Conservation (phyloP, 2,797 vertebrate species). For the Pampus argenteus region DNA sequence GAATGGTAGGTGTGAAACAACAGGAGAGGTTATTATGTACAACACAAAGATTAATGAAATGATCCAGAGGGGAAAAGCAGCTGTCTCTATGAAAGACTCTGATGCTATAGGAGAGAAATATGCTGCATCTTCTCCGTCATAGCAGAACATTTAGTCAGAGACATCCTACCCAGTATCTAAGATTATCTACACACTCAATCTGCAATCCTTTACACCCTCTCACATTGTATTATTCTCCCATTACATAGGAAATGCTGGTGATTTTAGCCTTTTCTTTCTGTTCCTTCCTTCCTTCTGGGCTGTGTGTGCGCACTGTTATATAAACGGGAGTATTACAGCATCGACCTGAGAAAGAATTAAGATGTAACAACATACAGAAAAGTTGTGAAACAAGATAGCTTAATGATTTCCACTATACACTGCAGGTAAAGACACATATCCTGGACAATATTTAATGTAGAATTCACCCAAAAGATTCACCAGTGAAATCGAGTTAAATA, state of each 20-base stretch:
- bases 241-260: conserved; percentile 66
- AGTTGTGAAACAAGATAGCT: conserved; percentile 59
- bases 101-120: conserved; percentile 48
- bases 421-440: conserved; percentile 15
- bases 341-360: conserved; percentile 62
- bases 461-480: conserved; percentile 8
- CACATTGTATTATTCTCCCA: conserved; percentile 62
- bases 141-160: conserved; percentile 68
- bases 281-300: conserved; percentile 55
- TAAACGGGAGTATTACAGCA: conserved; percentile 46
- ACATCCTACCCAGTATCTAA: conserved; percentile 76
- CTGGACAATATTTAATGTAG: conserved; percentile 22
- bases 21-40: conserved; percentile 1
- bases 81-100: conserved; percentile 42
- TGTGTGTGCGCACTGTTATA: conserved; percentile 24
- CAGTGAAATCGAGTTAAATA: conserved; percentile 8
- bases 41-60: conserved; percentile 30
- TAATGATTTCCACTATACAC: conserved; percentile 53
- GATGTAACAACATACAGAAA: conserved; percentile 53
- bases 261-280: conserved; percentile 66
- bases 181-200: conserved; percentile 77
- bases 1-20: conserved; percentile 31
- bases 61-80: conserved; percentile 47
- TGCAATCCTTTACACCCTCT: conserved; percentile 58
- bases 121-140: conserved; percentile 24